Conservation (phyloP, 30 jellyfish, hydroid and myxozoan genomes). For the Haliclystus octoradiatus region DNA sequence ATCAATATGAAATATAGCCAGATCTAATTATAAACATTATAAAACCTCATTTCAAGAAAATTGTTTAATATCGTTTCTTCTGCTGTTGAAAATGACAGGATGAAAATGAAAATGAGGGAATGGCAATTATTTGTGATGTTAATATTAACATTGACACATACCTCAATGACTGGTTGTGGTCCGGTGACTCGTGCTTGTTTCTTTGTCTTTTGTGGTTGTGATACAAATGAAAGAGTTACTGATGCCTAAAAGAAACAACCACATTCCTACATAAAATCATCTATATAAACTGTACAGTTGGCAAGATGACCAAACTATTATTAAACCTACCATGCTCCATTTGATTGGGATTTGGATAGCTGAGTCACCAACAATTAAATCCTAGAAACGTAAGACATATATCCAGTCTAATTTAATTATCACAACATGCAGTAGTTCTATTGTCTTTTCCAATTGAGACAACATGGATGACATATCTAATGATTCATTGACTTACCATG, state of each 20-base stretch:
- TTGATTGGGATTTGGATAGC: constrained; percentile 86
- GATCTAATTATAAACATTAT: constrained; percentile 3
- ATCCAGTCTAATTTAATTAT: constrained; percentile 4
- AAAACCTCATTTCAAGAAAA: not conserved
- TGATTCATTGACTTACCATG: constrained; percentile 34
- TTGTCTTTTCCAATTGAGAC: too few relatives aligned
- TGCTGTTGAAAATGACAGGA: too few relatives aligned
- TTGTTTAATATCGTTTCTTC: too few relatives aligned
- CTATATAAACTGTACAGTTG: not conserved
- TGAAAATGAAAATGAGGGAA: too few relatives aligned
- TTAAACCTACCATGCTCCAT: constrained; percentile 66
- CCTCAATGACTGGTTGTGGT: constrained; percentile 87
- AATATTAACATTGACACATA: not conserved
- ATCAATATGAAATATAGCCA: too few relatives aligned
- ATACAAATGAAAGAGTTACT: constrained; percentile 47
- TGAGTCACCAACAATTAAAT: constrained; percentile 84
- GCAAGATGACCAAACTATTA: too few relatives aligned
- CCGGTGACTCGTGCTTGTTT: constrained; percentile 52
- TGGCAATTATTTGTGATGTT: too few relatives aligned
- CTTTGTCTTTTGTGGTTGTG: constrained; percentile 57
- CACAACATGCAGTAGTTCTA: constrained; percentile 23
- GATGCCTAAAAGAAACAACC: constrained; percentile 48
- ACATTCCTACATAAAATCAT: not conserved
- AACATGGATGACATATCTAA: too few relatives aligned
- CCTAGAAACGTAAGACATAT: constrained; percentile 22